Evolutionary conservation across 1,140 invertebrate genomes (phyloP).

Genomic region (Caenorhabditis latens): DNA sequence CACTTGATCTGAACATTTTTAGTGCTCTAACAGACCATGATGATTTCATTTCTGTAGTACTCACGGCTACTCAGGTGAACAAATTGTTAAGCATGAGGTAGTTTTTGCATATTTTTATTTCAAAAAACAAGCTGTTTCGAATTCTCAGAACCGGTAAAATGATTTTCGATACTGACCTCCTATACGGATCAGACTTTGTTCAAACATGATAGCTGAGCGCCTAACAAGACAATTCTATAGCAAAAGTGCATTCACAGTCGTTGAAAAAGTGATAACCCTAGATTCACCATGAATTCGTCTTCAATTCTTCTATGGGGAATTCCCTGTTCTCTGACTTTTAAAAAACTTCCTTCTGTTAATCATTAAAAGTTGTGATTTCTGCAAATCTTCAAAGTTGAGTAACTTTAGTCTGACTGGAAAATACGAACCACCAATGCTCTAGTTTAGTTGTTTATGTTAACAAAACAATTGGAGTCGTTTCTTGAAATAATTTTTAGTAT

Average conservation of each 20-base stretch:
- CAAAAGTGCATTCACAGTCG: no score
- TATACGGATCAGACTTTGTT: no score
- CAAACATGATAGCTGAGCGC: no score
- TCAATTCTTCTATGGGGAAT: neutral
- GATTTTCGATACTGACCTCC: neutral
- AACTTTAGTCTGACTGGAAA: neutral
- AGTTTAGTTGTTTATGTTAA: no score
- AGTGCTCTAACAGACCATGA: constrained; percentile 4
- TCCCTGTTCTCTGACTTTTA: neutral
- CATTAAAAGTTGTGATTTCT: neutral
- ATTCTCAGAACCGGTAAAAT: neutral
- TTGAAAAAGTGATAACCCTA: no score
- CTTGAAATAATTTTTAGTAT: no score
- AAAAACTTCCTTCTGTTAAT: neutral
- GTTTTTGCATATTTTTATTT: neutral
- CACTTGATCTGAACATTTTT: neutral
- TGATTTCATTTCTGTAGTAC: neutral
- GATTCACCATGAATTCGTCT: no score
- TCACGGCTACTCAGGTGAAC: constrained; percentile 7
- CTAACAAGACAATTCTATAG: no score
- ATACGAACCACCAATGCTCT: no score
- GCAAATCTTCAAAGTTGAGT: neutral
- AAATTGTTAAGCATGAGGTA: neutral
- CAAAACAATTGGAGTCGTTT: no score
- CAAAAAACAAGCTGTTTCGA: neutral